Base-by-base conservation (phyloP, 2,113 vertebrate genomes). In the Acanthisitta chloris region DNA sequence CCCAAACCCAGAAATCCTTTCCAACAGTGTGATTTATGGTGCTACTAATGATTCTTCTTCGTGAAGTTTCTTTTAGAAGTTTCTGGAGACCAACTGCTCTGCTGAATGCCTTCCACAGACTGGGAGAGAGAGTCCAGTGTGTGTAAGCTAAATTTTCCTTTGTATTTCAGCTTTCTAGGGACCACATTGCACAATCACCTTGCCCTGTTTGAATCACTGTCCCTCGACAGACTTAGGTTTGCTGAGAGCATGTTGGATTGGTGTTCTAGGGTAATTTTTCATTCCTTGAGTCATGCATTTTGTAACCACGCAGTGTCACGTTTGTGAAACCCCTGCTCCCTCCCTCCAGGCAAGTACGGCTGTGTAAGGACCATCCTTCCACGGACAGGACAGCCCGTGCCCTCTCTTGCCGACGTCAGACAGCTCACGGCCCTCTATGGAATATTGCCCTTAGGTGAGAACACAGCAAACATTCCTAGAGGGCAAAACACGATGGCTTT, bases 361-460 rank as follows among this genome's bases (percentile, higher is more conserved):
- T 98, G 98, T 74, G 77, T 98, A 97, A 98, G 98, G 25, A 98
- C 97, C 5, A 92, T 92, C 2, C 97, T 98, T 15, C 97, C 82
- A 19, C 97, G 97, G 81, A 48, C 79, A 17, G 90, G 96, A 42
- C 98, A 99, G 67, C 98, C 98, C 48, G 73, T 98, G 98, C 98
- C 98, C 54, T 98, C 98, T 7, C 97, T 98, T 5, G 97, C 97
- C 25, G 98, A 99, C 7, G 97, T 99, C 82, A 97, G 98, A 7
- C 99, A 99, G 96, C 98, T 99, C 12, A 80, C 99, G 52, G 61
- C 98, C 0, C 96, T 99, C 31, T 99, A 99, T 2, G 98, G 97
- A 59, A 91, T 99, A 81, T 11, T 99, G 94, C 99, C 99, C 3
- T 93, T 99, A 91, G 99, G 99, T 99, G 96, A 98, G 96, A 92